Evolutionary conservation across 2,797 vertebrate species (phyloP), one percentile per base, ranked within the genome.

Genomic region (Sebastes wilsoni): DNA sequence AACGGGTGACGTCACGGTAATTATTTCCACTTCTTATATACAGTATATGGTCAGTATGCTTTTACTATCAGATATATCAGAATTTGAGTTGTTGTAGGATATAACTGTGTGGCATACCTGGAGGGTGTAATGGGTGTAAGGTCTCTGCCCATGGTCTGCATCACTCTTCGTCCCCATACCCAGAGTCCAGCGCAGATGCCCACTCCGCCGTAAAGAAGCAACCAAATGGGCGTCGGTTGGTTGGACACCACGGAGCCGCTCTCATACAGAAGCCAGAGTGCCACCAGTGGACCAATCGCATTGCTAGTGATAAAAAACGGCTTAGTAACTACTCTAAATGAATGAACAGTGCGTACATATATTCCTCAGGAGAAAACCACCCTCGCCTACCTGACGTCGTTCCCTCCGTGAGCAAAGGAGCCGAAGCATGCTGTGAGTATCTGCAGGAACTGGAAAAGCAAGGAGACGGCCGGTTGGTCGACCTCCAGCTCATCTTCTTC

Each of bases 391-490:
- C 98, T 99, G 92, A 99, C 98, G 0, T 99, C 98, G 1, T 99
- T 99, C 77, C 99, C 99, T 32, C 99, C 99, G 0, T 99, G 99
- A 76, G 99, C 99, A 66, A 99, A 99, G 54, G 99, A 99, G 80
- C 99, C 99, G 25, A 99, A 99, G 82, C 99, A 99, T 4, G 98
- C 98, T 0, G 99, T 99, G 79, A 99, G 96, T 80, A 99, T 98
- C 93, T 99, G 98, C 67, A 99, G 95, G 86, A 99, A 99, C 87
- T 98, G 98, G 94, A 99, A 99, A 32, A 99, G 97, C 0, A 96
- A 91, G 25, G 98, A 96, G 62, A 99, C 97, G 54, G 97, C 97
- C 79, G 82, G 96, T 89, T 10, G 97, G 96, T 91, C 98, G 75
- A 25, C 96, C 95, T 87, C 97, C 95, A 98, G 96, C 83, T 96